Base-by-base conservation (phyloP, 1,140 invertebrate genomes). In the Pachyrhynchus sulphureomaculatus region DNA sequence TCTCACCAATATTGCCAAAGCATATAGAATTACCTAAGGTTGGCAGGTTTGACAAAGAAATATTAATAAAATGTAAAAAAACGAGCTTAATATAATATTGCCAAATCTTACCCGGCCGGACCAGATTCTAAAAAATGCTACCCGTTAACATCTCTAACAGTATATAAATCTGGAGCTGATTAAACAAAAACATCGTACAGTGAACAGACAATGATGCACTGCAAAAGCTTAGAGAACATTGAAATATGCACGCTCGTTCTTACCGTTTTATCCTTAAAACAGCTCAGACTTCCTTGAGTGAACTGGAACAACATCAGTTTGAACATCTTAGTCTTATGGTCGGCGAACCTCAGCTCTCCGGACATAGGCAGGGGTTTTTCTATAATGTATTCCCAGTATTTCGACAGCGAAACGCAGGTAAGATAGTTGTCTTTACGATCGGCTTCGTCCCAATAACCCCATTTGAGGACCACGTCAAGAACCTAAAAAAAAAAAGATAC, bases 361-460 rank as follows among this genome's bases (percentile, higher is more conserved):
- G 79, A 80, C 52, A 85, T 77, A 0, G 84, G 81, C 49, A 82
- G 79, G 69, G 86, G 37, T 77, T 69, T 68, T 48, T 79, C 71
- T 62, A 78, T 56, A 66, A 80, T 64, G 71, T 78, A 71, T 73
- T 78, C 74, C 68, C 68, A 73, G 18, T 81, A 75, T 52, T 78
- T 79, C 0, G 83, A 81, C 0, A 75, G 56, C 32, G 82, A 78
- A 18, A 77, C 86, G 5, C 93, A 75, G n/a, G 92, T 77, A 10
- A 95, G 76, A 68, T 87, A 85, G 70, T 93, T 93, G 65, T 92
- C 83, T 73, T 89, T 91, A 13, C 90, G 80, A 74, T 93, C 89
- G 2, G 82, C 81, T 42, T 90, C 84, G 37, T 91, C 86, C 92
- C 92, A 95, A 62, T 89, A 89, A 0, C 89, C 85, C 92, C 92